Evolutionary conservation across 2,797 vertebrate species (phyloP).

Genomic region (Anniella stebbinsi): DNA sequence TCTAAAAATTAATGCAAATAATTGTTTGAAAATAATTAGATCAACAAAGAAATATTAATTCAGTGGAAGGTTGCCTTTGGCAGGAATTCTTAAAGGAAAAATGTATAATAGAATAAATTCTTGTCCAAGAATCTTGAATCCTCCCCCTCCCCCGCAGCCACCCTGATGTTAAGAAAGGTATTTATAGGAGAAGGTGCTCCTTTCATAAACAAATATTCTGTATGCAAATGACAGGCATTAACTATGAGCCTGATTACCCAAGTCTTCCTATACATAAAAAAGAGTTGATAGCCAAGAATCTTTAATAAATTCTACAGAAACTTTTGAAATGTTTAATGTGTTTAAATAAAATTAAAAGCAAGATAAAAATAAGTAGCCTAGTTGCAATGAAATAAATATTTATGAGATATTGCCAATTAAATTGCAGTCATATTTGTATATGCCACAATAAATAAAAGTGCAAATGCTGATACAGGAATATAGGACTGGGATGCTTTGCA

Average conservation of each 20-base stretch:
- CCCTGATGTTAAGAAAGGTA: slow-evolving; percentile 1
- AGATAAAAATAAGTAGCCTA: slow-evolving; percentile 22
- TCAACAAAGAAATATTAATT: neutral
- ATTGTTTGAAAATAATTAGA: neutral
- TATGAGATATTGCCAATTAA: slow-evolving; percentile 62
- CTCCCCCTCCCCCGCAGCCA: too few species aligned
- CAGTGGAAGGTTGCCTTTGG: neutral
- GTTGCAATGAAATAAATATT: slow-evolving; percentile 48
- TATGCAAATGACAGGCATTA: neutral
- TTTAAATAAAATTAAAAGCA: slow-evolving; percentile 8
- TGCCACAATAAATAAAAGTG: slow-evolving; percentile 42
- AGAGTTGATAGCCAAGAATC: neutral
- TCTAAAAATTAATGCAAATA: neutral
- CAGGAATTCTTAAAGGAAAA: neutral
- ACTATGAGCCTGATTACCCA: neutral
- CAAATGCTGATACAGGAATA: slow-evolving; percentile 51
- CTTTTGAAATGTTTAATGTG: neutral
- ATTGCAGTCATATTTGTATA: slow-evolving; percentile 50
- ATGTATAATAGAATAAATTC: neutral
- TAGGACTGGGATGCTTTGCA: slow-evolving; percentile 43
- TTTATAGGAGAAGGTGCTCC: neutral
- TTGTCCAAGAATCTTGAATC: neutral
- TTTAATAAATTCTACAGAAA: neutral
- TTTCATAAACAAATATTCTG: slow-evolving; percentile 25
- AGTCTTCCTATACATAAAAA: neutral